A percentile compares a stretch with the other conserved stretches of the same genome.
These are phyloP conservation scores for Loriculus beryllinus DNA, from an alignment of 2,797 vertebrate genomes.

Conservation along the genomic window DNA sequence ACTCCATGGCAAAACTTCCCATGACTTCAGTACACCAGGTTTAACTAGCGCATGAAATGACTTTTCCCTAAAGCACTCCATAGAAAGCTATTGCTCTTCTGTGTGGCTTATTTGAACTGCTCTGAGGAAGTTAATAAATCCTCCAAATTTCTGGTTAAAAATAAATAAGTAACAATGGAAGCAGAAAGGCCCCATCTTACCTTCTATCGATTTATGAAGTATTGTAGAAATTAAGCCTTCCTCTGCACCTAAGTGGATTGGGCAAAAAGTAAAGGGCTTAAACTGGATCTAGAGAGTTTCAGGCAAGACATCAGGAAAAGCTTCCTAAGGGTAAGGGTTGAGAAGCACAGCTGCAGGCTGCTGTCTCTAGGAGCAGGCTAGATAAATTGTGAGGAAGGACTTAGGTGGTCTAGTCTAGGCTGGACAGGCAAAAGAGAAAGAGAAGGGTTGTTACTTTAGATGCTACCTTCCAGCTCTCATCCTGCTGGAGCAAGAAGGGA, in stretches of 20 bases:
- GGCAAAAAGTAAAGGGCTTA: background rate
- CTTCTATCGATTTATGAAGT: conserved; percentile 54
- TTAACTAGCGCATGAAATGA: conserved; percentile 14
- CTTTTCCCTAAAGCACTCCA: conserved; percentile 19
- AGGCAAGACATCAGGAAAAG: conserved; percentile 16
- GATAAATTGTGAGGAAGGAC: background rate
- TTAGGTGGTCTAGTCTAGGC: background rate
- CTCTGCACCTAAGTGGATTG: conserved; percentile 44
- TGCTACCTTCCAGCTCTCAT: background rate
- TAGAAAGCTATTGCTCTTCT: conserved; percentile 43
- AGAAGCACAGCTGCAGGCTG: conserved; percentile 36
- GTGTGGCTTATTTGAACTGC: background rate
- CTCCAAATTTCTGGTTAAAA: conserved; percentile 44
- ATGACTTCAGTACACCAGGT: conserved; percentile 7
- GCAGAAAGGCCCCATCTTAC: conserved; percentile 30
- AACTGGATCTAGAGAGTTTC: background rate
- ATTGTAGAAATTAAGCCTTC: conserved; percentile 52
- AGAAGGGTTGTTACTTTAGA: background rate
- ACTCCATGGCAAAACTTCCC: conserved; percentile 3
- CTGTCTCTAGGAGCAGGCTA: background rate
- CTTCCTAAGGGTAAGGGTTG: background rate
- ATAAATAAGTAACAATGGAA: conserved; percentile 46
- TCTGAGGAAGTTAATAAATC: conserved; percentile 39
- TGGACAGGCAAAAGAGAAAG: background rate
- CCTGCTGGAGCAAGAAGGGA: background rate